phyloP scores from a whole-genome alignment of 2,797 vertebrate species.

The Hyperoplus lanceolatus region DNA sequence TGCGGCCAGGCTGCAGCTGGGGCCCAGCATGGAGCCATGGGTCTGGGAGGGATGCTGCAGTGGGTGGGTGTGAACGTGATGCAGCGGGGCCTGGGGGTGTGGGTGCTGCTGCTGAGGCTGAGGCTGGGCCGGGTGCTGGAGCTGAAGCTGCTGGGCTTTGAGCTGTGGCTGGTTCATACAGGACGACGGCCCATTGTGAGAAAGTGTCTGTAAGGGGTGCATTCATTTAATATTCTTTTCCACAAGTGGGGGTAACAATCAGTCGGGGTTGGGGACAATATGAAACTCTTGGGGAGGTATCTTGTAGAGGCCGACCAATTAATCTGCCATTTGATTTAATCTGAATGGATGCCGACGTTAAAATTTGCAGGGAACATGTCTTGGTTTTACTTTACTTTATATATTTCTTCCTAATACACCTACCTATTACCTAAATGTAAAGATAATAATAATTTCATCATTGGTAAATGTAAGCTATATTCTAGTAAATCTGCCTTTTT shows the following conservation, averaged over 20 bases:
- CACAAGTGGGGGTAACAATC: conserved; percentile 71
- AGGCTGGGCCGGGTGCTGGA: conserved; percentile 87
- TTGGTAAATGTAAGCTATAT: no score
- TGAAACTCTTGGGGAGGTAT: conserved; percentile 11
- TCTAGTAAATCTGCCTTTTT: no score
- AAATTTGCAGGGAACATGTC: no score
- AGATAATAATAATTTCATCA: no score
- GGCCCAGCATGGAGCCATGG: conserved; percentile 73
- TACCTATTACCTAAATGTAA: no score
- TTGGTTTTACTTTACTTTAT: no score
- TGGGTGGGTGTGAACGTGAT: conserved; percentile 88
- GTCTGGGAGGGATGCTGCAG: conserved; percentile 91
- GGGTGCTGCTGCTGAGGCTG: conserved; percentile 90
- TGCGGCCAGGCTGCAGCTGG: conserved; percentile 79
- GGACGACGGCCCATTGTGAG: conserved; percentile 88
- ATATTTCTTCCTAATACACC: no score
- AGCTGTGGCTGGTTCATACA: conserved; percentile 85
- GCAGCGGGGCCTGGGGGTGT: conserved; percentile 85
- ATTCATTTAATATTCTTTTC: no score
- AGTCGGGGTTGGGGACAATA: conserved; percentile 28
- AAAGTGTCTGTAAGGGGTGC: conserved; percentile 87
- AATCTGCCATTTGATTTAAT: no score
- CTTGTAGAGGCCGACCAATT: no score
- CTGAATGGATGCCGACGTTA: no score
- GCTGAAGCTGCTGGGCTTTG: no score